These are phyloP conservation scores for Brassicogethes aeneus DNA, from an alignment of 2,888 invertebrate species.

Conservation along the genomic window DNA sequence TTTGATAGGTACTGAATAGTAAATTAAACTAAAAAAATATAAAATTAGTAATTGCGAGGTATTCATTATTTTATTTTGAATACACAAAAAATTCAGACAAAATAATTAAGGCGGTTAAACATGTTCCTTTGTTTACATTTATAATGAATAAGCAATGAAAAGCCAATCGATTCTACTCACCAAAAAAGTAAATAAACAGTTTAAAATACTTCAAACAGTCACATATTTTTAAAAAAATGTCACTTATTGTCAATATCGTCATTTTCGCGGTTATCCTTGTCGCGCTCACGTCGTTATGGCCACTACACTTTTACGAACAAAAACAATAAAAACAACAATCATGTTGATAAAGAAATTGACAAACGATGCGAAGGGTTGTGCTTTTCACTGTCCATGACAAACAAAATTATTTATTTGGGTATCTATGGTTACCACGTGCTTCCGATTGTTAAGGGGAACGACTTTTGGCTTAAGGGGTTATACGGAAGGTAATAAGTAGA, in stretches of 20 bases:
- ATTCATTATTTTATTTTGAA: too few relatives aligned
- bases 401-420: slow-evolving; percentile 4
- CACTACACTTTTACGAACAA: not conserved
- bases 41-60: too few relatives aligned
- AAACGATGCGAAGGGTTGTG: not conserved
- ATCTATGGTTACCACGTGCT: slow-evolving; percentile 1
- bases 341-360: not conserved
- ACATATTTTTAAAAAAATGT: not conserved
- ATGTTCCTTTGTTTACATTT: too few relatives aligned
- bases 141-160: too few relatives aligned
- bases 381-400: slow-evolving; percentile 6
- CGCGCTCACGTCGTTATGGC: not conserved
- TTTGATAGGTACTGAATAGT: too few relatives aligned
- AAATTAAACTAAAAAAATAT: too few relatives aligned
- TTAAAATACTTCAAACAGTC: not conserved
- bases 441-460: too few relatives aligned
- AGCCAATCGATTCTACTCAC: not conserved
- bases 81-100: too few relatives aligned
- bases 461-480: too few relatives aligned
- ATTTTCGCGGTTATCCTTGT: not conserved
- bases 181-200: not conserved
- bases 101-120: too few relatives aligned
- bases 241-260: not conserved
- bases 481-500: too few relatives aligned
- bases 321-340: not conserved